Conservation (phyloP, 1,140 invertebrate genomes). For the Lordiphosa collinella region DNA sequence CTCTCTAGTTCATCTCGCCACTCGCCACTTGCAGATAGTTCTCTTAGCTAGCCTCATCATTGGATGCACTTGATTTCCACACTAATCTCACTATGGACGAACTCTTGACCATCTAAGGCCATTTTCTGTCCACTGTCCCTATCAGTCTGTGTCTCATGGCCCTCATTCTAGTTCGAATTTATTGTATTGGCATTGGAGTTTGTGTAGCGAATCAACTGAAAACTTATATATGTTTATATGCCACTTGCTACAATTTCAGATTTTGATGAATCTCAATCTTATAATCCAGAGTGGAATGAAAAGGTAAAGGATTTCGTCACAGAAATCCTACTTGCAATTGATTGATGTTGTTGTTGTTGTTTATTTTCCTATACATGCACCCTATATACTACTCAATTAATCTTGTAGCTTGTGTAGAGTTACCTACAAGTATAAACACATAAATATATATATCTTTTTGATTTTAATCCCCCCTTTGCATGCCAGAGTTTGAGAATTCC, state of each 20-base stretch:
- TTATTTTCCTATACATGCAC: constrained; percentile 36
- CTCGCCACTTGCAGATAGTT: constrained; percentile 1
- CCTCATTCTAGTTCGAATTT: too few species aligned
- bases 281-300: constrained; percentile 79
- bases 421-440: background rate
- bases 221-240: constrained; percentile 27
- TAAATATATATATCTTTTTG: constrained; percentile 15
- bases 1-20: constrained; percentile 19
- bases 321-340: constrained; percentile 48
- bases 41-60: too few species aligned
- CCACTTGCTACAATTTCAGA: constrained; percentile 75
- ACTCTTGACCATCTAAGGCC: too few species aligned
- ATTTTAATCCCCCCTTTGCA: constrained; percentile 33
- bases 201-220: constrained; percentile 4
- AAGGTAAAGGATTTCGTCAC: constrained; percentile 74
- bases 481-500: constrained; percentile 27
- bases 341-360: constrained; percentile 43
- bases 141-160: too few species aligned
- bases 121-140: too few species aligned
- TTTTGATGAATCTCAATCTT: constrained; percentile 78
- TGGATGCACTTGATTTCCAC: too few species aligned
- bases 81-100: too few species aligned
- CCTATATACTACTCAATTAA: constrained; percentile 19
- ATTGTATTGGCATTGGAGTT: constrained; percentile 15
- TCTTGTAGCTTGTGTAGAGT: background rate